Conservation (phyloP, 1,140 invertebrate species). For the Trichomalopsis sarcophagae region DNA sequence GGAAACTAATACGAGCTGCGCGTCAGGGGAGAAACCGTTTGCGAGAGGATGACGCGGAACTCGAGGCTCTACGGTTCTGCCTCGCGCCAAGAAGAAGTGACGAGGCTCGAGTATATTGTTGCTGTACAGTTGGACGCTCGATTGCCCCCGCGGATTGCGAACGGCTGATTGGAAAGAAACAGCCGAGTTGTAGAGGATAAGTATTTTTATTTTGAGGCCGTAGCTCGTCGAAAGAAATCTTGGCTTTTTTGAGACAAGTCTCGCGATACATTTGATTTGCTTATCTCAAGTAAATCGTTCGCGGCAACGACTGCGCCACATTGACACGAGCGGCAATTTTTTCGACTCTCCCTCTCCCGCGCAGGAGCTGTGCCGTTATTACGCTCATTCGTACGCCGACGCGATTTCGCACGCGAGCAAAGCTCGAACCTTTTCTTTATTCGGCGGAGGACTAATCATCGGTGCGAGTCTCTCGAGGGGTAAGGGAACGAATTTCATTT, state of each 20-base stretch:
- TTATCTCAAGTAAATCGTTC: too few relatives aligned
- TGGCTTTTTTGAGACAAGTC: too few relatives aligned
- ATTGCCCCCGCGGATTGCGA: not conserved
- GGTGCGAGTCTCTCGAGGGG: not conserved
- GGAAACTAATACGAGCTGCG: slow-evolving; percentile 11
- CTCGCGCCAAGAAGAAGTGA: not conserved
- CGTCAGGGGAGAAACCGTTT: not conserved
- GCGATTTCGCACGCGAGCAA: too few relatives aligned
- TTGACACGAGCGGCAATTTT: too few relatives aligned
- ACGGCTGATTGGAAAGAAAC: not conserved
- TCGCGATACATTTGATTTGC: too few relatives aligned
- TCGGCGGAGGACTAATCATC: slow-evolving; percentile 5
- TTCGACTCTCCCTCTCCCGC: too few relatives aligned
- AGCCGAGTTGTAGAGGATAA: not conserved
- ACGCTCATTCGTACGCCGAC: too few relatives aligned
- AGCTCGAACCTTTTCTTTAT: too few relatives aligned
- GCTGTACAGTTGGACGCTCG: not conserved
- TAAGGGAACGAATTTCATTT: slow-evolving; percentile 36
- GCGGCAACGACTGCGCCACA: too few relatives aligned
- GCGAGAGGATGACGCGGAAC: not conserved
- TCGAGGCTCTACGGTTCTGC: not conserved
- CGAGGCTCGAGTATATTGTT: not conserved
- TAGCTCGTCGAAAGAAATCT: too few relatives aligned
- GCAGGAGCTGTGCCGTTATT: not conserved
- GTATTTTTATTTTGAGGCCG: not conserved